Conservation (phyloP, 1,140 invertebrate species). For the Antheraea pernyi region DNA sequence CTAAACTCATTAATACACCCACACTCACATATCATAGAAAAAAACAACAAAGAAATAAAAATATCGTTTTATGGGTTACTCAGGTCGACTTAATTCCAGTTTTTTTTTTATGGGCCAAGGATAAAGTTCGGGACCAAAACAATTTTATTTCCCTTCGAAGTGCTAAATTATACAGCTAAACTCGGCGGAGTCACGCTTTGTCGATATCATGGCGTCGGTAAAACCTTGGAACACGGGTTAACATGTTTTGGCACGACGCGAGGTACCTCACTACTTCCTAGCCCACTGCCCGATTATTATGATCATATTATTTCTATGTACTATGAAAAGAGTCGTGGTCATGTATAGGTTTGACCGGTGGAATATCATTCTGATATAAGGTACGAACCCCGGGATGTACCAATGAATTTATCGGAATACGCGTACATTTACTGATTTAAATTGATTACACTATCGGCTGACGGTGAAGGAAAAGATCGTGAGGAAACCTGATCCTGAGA, state of each 20-base stretch:
- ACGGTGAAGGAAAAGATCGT: too few relatives aligned
- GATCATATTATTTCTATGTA: too few relatives aligned
- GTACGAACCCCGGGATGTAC: too few relatives aligned
- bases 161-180: slow-evolving; percentile 12
- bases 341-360: too few relatives aligned
- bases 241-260: neutral
- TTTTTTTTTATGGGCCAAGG: slow-evolving; percentile 7
- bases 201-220: slow-evolving; percentile 1
- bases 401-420: too few relatives aligned
- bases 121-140: slow-evolving; percentile 6
- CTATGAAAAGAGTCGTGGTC: too few relatives aligned
- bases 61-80: slow-evolving; percentile 1
- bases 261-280: neutral
- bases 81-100: slow-evolving; percentile 7
- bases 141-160: slow-evolving; percentile 5
- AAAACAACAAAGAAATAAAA: neutral
- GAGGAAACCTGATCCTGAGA: too few relatives aligned
- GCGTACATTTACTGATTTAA: too few relatives aligned
- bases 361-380: too few relatives aligned
- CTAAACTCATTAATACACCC: neutral
- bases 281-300: too few relatives aligned
- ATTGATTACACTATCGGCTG: too few relatives aligned
- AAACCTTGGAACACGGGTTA: slow-evolving; percentile 1
- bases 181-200: slow-evolving; percentile 7
- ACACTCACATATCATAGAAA: neutral